These are phyloP conservation scores for Sminthurinus aureus DNA, from an alignment of 2,888 invertebrate genomes.

Conservation along the genomic window DNA sequence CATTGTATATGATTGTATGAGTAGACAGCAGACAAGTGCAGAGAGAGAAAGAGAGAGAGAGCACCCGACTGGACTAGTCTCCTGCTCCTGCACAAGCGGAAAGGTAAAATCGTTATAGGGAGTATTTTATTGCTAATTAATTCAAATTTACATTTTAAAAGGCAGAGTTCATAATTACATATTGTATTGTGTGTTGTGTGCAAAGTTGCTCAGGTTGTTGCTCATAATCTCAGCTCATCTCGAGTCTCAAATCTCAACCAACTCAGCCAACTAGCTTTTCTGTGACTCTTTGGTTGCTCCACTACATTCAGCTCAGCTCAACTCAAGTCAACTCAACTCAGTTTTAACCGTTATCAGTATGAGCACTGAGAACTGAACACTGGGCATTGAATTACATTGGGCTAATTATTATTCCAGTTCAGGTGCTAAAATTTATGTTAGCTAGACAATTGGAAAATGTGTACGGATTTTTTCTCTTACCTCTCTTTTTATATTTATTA, in stretches of 20 bases:
- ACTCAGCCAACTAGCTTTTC: no score
- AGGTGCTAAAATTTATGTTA: slow-evolving; percentile 2
- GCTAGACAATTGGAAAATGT: not conserved
- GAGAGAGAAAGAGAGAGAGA: not conserved
- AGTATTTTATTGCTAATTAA: slow-evolving; percentile 38
- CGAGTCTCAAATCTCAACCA: no score
- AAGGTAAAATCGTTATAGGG: slow-evolving; percentile 12
- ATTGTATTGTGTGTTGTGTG: slow-evolving; percentile 6
- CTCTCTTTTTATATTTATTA: not conserved
- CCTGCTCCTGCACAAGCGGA: not conserved
- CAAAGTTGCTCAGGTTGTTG: slow-evolving; percentile 15
- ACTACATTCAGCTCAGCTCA: not conserved
- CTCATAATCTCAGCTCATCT: not conserved
- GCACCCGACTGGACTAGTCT: not conserved
- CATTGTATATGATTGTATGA: no score
- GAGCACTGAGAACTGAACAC: no score
- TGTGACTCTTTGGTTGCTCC: no score
- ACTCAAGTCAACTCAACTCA: not conserved
- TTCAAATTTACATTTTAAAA: slow-evolving; percentile 33
- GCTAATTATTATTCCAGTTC: not conserved
- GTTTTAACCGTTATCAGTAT: not conserved
- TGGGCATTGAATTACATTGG: no score
- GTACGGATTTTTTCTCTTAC: not conserved
- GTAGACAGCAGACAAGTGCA: no score
- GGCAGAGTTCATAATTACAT: slow-evolving; percentile 27